Base-by-base conservation (phyloP, 92 coral and sea anemone species). In the Anthopleura xanthogrammica region DNA sequence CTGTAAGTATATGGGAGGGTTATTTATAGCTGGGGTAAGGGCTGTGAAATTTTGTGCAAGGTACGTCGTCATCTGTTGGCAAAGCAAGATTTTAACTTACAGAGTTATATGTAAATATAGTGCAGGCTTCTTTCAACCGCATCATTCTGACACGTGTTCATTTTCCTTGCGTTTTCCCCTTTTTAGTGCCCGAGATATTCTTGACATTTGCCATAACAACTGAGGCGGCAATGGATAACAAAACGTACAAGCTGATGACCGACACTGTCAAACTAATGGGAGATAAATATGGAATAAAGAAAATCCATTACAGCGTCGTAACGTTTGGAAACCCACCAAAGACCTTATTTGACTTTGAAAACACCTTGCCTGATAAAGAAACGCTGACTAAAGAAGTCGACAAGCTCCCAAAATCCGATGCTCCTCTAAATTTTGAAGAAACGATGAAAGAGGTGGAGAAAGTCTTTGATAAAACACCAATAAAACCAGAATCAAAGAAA, bases 391-490 rank as follows among this genome's bases (percentile, higher is more conserved):
- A 77, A 50, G 77, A 84, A 64, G 76, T 84, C 22, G 40, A 77
- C 19, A 84, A 65, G 19, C 39, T 76, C 5, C 81, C 81, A n/a
- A 84, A 84, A 14, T 20, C 65, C 36, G 29, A 20, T 12, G 80
- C 20, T 11, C 42, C 76, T 14, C 19, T 84, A 19, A 77, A 76
- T 52, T 77, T 84, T 41, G 80, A 60, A 2, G 52, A 50, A 8
- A 77, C 87, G 24, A 65, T 84, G 79, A 84, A 84, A 65, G 77
- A 76, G 72, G 87, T 84, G 13, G 87, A 84, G 55, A 65, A 24
- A 66, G 80, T 84, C 20, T 84, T 84, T 23, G 55, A 65, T 39
- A 84, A 46, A 24, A 75, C 81, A 13, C 41, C 60, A 57, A 41
- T 84, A 20, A 84, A 77, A 77, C 82, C 82, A 2, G 60, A 76